phyloP scores from a whole-genome alignment of 2,113 vertebrate genomes.

The Aspidoscelis tigris region DNA sequence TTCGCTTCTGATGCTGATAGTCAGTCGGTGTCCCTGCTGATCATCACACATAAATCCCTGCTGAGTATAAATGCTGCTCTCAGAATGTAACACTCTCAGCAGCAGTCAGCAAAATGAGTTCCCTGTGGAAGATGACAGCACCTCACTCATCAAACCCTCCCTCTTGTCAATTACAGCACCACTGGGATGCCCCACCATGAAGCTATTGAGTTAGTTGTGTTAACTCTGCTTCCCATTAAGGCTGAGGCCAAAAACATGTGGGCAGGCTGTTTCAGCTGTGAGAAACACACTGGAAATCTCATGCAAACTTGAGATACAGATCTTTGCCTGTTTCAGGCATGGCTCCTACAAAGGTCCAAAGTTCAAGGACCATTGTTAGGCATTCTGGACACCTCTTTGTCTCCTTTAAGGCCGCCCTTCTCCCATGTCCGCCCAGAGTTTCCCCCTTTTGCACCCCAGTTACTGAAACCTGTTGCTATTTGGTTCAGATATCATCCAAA shows the following conservation, averaged over 20 bases:
- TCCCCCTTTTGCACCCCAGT: too few relatives aligned
- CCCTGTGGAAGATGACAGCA: conserved; percentile 1
- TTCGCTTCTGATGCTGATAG: conserved; percentile 62
- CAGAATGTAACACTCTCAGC: conserved; percentile 26
- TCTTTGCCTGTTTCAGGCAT: neutral
- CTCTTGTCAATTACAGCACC: conserved; percentile 11
- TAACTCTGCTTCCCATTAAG: conserved; percentile 5
- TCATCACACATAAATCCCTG: conserved; percentile 34
- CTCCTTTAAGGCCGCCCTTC: neutral
- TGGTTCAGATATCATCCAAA: too few relatives aligned
- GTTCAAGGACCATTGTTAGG: neutral
- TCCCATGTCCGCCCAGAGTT: too few relatives aligned
- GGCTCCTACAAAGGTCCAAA: neutral
- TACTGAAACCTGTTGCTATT: too few relatives aligned
- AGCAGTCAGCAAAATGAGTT: conserved; percentile 19
- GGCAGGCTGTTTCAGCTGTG: neutral
- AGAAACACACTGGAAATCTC: neutral
- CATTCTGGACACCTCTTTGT: neutral
- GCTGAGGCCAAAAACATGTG: neutral
- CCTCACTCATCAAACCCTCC: conserved; percentile 17
- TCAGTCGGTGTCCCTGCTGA: conserved; percentile 37
- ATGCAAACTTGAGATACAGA: neutral
- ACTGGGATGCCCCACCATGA: conserved; percentile 10
- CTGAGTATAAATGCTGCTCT: conserved; percentile 38
- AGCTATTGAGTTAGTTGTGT: neutral